A percentile compares a stretch with the other conserved stretches of the same genome.
Evolutionary conservation across 2,113 vertebrate genomes (phyloP).

Genomic region (Myodes glareolus): DNA sequence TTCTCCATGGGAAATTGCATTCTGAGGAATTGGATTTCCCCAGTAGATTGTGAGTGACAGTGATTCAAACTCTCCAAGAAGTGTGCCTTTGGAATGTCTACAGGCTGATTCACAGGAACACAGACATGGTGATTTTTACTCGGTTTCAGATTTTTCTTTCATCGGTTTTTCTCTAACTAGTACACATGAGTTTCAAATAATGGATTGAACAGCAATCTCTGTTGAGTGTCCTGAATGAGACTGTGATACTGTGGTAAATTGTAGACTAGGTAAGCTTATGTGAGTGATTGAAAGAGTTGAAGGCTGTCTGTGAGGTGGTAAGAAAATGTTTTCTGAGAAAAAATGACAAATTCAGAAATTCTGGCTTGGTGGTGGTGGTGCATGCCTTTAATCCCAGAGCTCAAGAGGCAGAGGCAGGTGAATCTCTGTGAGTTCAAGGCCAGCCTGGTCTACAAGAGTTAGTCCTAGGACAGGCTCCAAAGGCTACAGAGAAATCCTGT

Average conservation of each 20-base stretch:
- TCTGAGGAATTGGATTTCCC: constrained; percentile 65
- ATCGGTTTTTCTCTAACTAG: not conserved
- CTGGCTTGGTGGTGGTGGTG: too few relatives aligned
- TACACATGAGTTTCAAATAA: not conserved
- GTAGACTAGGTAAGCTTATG: not conserved
- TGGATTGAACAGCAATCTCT: not conserved
- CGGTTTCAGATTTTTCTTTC: not conserved
- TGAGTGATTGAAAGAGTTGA: not conserved
- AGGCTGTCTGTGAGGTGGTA: not conserved
- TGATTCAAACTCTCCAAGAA: constrained; percentile 55
- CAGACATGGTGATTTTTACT: not conserved
- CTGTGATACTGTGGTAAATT: not conserved
- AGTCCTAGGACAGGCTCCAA: too few relatives aligned
- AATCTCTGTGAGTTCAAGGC: too few relatives aligned
- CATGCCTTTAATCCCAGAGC: too few relatives aligned
- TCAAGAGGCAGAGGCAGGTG: too few relatives aligned
- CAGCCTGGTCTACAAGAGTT: too few relatives aligned
- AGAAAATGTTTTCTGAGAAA: not conserved
- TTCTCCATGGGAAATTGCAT: constrained; percentile 70
- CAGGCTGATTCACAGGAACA: not conserved
- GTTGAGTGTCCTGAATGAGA: not conserved
- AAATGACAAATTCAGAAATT: not conserved
- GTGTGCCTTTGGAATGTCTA: not conserved
- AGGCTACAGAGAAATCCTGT: too few relatives aligned
- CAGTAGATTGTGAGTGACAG: constrained; percentile 43